Evolutionary conservation across 2,888 invertebrate species (phyloP).

Genomic region (Colletes collaris): DNA sequence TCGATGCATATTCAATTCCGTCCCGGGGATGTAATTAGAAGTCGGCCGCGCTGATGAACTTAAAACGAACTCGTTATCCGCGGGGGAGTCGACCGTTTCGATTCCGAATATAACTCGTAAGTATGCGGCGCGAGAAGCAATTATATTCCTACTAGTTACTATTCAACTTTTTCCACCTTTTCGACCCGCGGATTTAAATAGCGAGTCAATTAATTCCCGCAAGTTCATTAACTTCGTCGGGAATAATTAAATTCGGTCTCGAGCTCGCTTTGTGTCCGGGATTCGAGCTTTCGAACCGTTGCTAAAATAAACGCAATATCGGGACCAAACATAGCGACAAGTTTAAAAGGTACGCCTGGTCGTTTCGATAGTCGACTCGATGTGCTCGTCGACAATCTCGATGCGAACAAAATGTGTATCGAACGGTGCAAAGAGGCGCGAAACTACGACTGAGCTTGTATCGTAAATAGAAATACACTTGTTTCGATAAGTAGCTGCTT

Average conservation of each 20-base stretch:
- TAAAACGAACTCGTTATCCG: conserved; percentile 33
- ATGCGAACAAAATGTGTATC: too few species aligned
- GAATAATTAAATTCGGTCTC: conserved; percentile 40
- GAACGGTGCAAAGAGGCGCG: too few species aligned
- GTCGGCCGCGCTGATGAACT: conserved; percentile 34
- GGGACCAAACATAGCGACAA: background rate
- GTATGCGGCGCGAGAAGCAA: conserved; percentile 39
- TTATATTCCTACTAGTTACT: conserved; percentile 35
- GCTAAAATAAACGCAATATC: conserved; percentile 16
- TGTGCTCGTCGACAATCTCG: background rate
- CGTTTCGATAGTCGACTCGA: conserved; percentile 10
- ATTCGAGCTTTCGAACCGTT: background rate
- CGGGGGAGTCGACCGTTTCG: conserved; percentile 16
- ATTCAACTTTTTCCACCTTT: conserved; percentile 35
- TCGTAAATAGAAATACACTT: too few species aligned
- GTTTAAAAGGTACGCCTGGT: conserved; percentile 2
- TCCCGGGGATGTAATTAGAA: conserved; percentile 34
- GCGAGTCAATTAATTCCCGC: conserved; percentile 34
- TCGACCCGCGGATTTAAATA: conserved; percentile 13
- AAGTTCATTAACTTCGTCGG: conserved; percentile 33
- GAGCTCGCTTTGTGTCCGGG: conserved; percentile 2
- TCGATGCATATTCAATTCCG: conserved; percentile 52
- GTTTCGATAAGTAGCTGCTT: too few species aligned
- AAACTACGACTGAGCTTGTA: too few species aligned
- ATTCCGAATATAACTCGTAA: conserved; percentile 42